phyloP scores from a whole-genome alignment of 2,113 vertebrate genomes.

The Coryphaenoides rupestris region DNA sequence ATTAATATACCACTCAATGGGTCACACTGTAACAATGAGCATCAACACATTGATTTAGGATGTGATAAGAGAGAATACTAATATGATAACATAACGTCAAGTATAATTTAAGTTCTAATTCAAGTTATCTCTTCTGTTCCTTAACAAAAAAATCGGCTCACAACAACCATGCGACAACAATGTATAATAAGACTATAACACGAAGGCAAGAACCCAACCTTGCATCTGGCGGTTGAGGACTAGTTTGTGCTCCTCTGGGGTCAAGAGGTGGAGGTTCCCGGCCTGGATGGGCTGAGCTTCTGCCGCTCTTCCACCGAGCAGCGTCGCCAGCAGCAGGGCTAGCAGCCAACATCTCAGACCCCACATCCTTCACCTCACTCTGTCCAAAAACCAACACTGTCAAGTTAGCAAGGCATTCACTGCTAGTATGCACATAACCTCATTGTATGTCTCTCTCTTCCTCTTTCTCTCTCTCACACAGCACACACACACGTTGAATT shows the following conservation, averaged over 20 bases:
- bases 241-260: constrained; percentile 53
- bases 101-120: too few relatives aligned
- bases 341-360: constrained; percentile 25
- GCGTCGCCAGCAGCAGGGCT: constrained; percentile 40
- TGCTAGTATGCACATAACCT: too few relatives aligned
- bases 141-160: too few relatives aligned
- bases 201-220: constrained; percentile 59
- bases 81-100: too few relatives aligned
- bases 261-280: constrained; percentile 75
- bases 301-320: constrained; percentile 41
- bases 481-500: background rate
- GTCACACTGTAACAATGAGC: background rate
- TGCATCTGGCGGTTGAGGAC: constrained; percentile 71
- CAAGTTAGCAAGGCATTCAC: background rate
- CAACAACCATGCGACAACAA: background rate
- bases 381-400: background rate
- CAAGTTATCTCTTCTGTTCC: too few relatives aligned
- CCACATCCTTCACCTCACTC: constrained; percentile 47
- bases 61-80: background rate
- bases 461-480: too few relatives aligned
- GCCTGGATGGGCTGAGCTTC: constrained; percentile 53
- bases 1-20: background rate
- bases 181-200: background rate
- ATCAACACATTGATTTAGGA: background rate
- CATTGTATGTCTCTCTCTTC: too few relatives aligned